These are phyloP conservation scores for Gnathonemus longibarbis DNA, from an alignment of 2,113 vertebrate genomes.

Conservation along the genomic window DNA sequence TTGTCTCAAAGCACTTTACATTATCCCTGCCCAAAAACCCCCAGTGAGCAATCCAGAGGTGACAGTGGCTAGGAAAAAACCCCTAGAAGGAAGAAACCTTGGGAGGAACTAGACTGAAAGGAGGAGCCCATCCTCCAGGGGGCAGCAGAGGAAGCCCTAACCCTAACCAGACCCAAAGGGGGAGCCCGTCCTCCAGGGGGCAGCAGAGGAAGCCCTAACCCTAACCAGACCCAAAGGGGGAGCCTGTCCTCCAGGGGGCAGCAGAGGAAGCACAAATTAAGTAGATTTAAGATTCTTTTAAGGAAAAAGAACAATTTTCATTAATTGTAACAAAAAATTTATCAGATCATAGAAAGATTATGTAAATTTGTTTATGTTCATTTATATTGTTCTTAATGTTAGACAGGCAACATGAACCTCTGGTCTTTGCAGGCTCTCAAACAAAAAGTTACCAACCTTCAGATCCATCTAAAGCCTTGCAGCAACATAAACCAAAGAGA, in stretches of 20 bases:
- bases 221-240: too few species aligned
- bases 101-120: too few species aligned
- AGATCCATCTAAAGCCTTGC: neutral
- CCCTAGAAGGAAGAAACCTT: neutral
- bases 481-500: neutral
- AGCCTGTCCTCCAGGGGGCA: too few species aligned
- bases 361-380: neutral
- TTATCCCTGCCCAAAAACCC: neutral
- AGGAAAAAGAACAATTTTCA: neutral
- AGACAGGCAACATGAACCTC: neutral
- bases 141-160: too few species aligned
- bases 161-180: too few species aligned
- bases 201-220: too few species aligned
- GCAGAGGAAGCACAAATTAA: neutral
- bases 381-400: neutral
- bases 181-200: too few species aligned
- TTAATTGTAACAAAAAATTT: neutral
- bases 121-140: too few species aligned
- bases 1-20: neutral
- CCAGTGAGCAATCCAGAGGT: neutral
- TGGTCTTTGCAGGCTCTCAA: neutral
- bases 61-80: neutral
- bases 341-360: neutral
- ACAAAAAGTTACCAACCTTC: neutral
- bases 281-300: neutral